Evolutionary conservation across 2,888 invertebrate genomes (phyloP), one percentile per base, ranked within the genome.

Genomic region (Malacosoma neustria): DNA sequence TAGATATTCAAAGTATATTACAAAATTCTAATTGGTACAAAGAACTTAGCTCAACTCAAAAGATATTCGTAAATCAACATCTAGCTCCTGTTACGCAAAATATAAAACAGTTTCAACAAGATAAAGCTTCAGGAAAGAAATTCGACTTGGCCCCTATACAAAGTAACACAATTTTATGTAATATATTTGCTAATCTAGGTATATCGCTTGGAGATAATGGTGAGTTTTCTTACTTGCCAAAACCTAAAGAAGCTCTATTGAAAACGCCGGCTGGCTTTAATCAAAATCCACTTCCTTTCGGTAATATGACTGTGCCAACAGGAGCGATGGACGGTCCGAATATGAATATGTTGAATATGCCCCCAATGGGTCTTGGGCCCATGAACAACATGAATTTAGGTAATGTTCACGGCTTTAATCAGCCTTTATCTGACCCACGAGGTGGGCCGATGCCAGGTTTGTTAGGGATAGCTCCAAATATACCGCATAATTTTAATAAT

Each of bases 21-120:
- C 91, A 91, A 67, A 89, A 87, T 57, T 91, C 92, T 0, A 87
- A 85, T 38, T 92, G 92, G 88, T 92, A 91, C 58, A 90, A 89
- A 61, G 90, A 90, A 43, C 73, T 92, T 33, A 91, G 91, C 51
- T 90, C 91, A 38, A 92, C 91, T 46, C 90, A 91, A 60, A 92
- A 92, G 72, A 88, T 92, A 49, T 88, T 90, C 70, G 88, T 92
- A 0, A 92, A 92, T 59, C 91, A 92, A 55, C 87, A 92, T 60
- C 65, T 92, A 54, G 89, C 90, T 1, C 77, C 88, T 14, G 85
- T 91, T 7, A 88, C 90, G 4, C 88, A 87, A 46, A 87, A 87
- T 66, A 69, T 89, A 13, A 89, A 90, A 61, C 89, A 87, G 51
- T 87, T 86, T 48, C 88, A 90, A 45, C 90, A 89, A 54, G 89